phyloP scores from a whole-genome alignment of 2,888 invertebrate genomes.

The Acrobasis consociella region DNA sequence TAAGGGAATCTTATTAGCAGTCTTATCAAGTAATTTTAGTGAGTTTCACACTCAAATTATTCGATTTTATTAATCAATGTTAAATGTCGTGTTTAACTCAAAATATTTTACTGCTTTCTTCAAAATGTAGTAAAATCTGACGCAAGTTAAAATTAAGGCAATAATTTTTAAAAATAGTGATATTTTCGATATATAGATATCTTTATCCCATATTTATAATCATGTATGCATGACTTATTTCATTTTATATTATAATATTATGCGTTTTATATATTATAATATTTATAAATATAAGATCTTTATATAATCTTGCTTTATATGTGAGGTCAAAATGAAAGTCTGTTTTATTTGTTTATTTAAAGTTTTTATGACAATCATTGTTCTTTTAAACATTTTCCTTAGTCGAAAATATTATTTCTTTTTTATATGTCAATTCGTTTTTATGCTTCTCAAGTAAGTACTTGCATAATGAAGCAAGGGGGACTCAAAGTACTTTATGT shows the following conservation, averaged over 20 bases:
- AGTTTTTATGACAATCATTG: too few species aligned
- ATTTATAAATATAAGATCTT: slow-evolving; percentile 3
- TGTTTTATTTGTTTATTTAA: not conserved
- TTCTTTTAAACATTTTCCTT: not conserved
- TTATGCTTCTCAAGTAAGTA: not conserved
- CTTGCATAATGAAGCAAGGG: not conserved
- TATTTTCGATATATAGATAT: slow-evolving; percentile 26
- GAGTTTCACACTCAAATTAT: slow-evolving; percentile 28
- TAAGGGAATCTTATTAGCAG: slow-evolving; percentile 40
- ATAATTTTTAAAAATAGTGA: slow-evolving; percentile 21
- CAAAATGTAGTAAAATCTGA: slow-evolving; percentile 49
- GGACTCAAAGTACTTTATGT: not conserved
- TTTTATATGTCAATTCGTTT: not conserved
- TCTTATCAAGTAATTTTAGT: slow-evolving; percentile 21
- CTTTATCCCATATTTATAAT: not conserved
- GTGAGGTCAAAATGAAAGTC: not conserved
- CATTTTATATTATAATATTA: too few species aligned
- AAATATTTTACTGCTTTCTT: slow-evolving; percentile 34
- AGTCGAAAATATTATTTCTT: not conserved
- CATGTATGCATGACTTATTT: not conserved
- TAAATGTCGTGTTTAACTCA: slow-evolving; percentile 44
- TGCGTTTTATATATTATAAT: slow-evolving; percentile 23
- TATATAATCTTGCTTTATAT: not conserved
- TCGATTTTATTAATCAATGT: slow-evolving; percentile 38
- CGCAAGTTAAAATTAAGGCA: slow-evolving; percentile 58